Conservation (phyloP, 2,797 vertebrate species). For the Calcarius lapponicus region DNA sequence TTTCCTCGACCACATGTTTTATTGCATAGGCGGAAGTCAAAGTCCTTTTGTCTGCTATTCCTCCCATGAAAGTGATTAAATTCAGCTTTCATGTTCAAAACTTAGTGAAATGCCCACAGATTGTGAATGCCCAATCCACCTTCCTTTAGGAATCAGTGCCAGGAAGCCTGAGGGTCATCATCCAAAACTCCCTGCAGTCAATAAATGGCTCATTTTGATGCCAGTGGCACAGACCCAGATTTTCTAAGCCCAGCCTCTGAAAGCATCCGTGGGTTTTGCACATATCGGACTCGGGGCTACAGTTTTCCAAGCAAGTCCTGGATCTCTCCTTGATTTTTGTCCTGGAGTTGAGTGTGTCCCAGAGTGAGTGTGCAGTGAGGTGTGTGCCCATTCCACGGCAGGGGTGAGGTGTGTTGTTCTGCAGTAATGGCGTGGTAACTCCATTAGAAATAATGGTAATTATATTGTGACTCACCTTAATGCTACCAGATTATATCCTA, state of each 20-base stretch:
- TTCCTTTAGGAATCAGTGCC: neutral
- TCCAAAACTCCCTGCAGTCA: neutral
- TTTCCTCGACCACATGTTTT: neutral
- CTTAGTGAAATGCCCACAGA: neutral
- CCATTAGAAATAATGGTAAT: constrained; percentile 57
- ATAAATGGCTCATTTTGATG: neutral
- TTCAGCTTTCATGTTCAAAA: neutral
- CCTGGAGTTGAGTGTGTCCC: neutral
- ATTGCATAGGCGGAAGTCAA: neutral
- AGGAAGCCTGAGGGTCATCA: neutral
- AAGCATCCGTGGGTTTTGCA: neutral
- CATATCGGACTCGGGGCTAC: neutral
- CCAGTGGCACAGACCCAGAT: neutral
- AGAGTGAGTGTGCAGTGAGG: neutral
- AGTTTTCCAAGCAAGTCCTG: neutral
- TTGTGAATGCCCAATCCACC: neutral
- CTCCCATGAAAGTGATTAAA: neutral
- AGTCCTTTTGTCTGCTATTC: neutral
- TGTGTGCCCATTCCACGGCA: neutral
- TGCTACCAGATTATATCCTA: constrained; percentile 52
- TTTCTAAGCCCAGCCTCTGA: neutral
- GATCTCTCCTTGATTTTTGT: neutral
- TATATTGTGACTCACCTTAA: constrained; percentile 63
- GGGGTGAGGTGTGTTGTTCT: constrained; percentile 24
- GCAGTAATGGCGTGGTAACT: constrained; percentile 7